These are phyloP conservation scores for Metellina segmentata DNA, from an alignment of 2,888 invertebrate species.

Conservation along the genomic window DNA sequence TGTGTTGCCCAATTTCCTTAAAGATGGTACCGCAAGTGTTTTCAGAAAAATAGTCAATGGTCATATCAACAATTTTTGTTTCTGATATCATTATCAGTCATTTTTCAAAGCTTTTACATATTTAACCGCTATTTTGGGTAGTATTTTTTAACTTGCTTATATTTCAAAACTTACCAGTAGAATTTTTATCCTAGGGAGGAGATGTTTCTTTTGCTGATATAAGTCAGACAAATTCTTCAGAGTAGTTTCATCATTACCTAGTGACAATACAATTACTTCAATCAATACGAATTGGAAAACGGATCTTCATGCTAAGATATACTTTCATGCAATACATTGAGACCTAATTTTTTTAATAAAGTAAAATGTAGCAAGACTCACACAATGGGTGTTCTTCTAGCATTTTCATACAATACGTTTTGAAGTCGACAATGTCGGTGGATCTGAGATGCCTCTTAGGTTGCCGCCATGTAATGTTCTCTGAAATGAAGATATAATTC, in stretches of 20 bases:
- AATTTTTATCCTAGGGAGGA: slow-evolving; percentile 44
- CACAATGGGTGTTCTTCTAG: slow-evolving; percentile 25
- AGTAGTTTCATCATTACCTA: slow-evolving; percentile 12
- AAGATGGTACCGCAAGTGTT: too few relatives aligned
- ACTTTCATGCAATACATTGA: not conserved
- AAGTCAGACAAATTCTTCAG: slow-evolving; percentile 28
- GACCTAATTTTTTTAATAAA: not conserved
- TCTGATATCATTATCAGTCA: too few relatives aligned
- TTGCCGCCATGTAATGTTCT: slow-evolving; percentile 57
- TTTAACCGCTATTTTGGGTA: not conserved
- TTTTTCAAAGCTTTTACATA: too few relatives aligned
- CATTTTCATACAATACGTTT: slow-evolving; percentile 53
- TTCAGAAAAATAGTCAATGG: too few relatives aligned
- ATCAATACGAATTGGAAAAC: not conserved
- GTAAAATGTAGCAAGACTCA: not conserved
- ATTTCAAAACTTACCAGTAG: slow-evolving; percentile 57
- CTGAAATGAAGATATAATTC: slow-evolving; percentile 15
- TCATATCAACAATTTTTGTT: too few relatives aligned
- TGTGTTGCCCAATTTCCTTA: too few relatives aligned
- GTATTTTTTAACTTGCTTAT: not conserved
- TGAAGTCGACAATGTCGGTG: slow-evolving; percentile 23
- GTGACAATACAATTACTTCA: not conserved
- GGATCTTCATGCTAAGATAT: not conserved
- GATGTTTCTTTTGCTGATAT: slow-evolving; percentile 7
- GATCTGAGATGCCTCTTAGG: slow-evolving; percentile 55